These are phyloP conservation scores for Sardina pilchardus DNA, from an alignment of 2,113 vertebrate species.

Conservation along the genomic window DNA sequence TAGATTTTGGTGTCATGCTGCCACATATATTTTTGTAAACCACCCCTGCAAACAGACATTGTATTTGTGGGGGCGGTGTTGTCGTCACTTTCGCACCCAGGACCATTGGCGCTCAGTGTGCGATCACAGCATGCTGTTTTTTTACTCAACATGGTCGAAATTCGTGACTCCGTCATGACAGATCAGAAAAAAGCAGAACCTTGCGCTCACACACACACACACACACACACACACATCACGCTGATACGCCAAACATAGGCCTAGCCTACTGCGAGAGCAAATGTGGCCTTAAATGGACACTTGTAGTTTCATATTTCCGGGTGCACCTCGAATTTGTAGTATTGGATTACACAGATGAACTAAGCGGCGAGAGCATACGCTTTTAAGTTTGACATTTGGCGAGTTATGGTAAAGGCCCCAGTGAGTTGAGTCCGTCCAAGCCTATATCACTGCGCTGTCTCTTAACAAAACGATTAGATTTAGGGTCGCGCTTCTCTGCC, in stretches of 20 bases:
- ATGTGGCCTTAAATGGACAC: constrained; percentile 6
- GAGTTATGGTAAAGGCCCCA: constrained; percentile 9
- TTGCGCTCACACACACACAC: not conserved
- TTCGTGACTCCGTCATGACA: not conserved
- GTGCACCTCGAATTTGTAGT: not conserved
- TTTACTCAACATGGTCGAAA: not conserved
- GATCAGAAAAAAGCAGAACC: constrained; percentile 12
- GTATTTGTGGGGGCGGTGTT: not conserved
- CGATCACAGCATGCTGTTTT: not conserved
- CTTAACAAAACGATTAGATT: constrained; percentile 41
- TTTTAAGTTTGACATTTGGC: not conserved
- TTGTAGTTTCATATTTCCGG: constrained; percentile 12
- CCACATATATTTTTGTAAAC: constrained; percentile 22
- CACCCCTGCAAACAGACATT: not conserved
- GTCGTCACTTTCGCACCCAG: not conserved
- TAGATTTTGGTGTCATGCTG: not conserved
- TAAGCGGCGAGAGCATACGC: not conserved
- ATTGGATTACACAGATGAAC: not conserved
- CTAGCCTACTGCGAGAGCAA: not conserved
- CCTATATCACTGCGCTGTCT: constrained; percentile 38
- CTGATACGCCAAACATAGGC: not conserved
- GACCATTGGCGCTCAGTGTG: not conserved
- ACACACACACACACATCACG: not conserved
- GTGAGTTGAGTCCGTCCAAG: constrained; percentile 5
- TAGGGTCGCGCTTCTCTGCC: constrained; percentile 25